Base-by-base conservation (phyloP, 1,140 invertebrate genomes). In the Radopholus similis region DNA sequence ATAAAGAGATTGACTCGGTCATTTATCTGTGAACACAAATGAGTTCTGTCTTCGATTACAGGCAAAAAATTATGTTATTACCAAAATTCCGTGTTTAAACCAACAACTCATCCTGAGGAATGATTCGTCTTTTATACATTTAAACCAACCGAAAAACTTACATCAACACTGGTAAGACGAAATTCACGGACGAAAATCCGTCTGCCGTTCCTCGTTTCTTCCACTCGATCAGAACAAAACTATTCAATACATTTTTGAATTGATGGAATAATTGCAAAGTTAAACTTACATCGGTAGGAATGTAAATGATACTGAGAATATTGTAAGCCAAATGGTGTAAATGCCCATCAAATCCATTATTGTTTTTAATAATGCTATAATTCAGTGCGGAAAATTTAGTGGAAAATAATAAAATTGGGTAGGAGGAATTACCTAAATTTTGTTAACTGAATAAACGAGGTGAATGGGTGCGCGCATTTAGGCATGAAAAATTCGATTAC, bases 301-400 rank as follows among this genome's bases (percentile, higher is more conserved):
- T n/a, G 79, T 80, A 53, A 81, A 81, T n/a, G 53, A 63, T 18
- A 82, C 73, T 13, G 76, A 78, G 56, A 81, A 81, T n/a, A 78
- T 21, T 0, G 73, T 73, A 6, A 81, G 63, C 80, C 80, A 82
- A 23, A 72, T 53, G 2, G 78, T 76, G 66, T 74, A 81, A 18
- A 82, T 40, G 56, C 47, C 38, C 23, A 81, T 70, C 15, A 72
- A 42, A 58, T 66, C 69, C 77, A 77, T 79, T 60, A 55, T 64
- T 63, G n/a, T n/a, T n/a, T n/a, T n/a, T n/a, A n/a, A n/a, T n/a
- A n/a, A n/a, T n/a, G n/a, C n/a, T n/a, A n/a, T n/a, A n/a, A n/a
- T n/a, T n/a, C n/a, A n/a, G n/a, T n/a, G n/a, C n/a, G n/a, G n/a
- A n/a, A n/a, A n/a, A n/a, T n/a, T n/a, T n/a, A n/a, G n/a, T n/a